Evolutionary conservation across 2,888 invertebrate species (phyloP).

Genomic region (Pheosia gnoma): DNA sequence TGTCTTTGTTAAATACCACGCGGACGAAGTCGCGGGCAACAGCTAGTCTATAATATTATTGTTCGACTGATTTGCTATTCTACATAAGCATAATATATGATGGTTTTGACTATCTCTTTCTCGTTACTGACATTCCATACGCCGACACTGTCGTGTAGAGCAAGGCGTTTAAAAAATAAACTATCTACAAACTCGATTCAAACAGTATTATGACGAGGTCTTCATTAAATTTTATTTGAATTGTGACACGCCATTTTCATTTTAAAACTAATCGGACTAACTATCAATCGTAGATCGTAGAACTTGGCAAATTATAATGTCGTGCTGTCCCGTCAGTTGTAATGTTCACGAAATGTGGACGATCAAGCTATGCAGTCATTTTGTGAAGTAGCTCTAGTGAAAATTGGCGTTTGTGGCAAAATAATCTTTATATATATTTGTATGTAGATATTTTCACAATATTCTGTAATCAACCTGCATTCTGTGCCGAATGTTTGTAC

Average conservation of each 20-base stretch:
- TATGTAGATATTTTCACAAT: no score
- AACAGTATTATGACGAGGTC: slow-evolving; percentile 1
- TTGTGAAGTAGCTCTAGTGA: neutral
- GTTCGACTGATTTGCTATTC: no score
- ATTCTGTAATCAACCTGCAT: no score
- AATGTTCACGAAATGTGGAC: slow-evolving; percentile 55
- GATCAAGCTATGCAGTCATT: slow-evolving; percentile 41
- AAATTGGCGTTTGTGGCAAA: slow-evolving; percentile 27
- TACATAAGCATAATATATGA: no score
- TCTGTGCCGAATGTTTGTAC: no score
- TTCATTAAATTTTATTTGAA: slow-evolving; percentile 14
- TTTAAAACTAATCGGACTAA: slow-evolving; percentile 24
- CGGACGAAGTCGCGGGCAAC: no score
- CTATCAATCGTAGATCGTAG: slow-evolving; percentile 31
- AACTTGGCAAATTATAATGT: slow-evolving; percentile 38
- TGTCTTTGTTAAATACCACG: no score
- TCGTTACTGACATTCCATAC: no score
- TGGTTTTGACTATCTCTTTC: no score
- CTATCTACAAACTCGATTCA: neutral
- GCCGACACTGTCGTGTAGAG: no score
- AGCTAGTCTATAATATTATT: no score
- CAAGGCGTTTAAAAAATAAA: neutral
- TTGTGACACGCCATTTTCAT: slow-evolving; percentile 5
- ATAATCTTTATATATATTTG: no score
- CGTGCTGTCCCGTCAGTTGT: slow-evolving; percentile 52